These are phyloP conservation scores for Atethmia centrago DNA, from an alignment of 2,888 invertebrate species.

Conservation along the genomic window DNA sequence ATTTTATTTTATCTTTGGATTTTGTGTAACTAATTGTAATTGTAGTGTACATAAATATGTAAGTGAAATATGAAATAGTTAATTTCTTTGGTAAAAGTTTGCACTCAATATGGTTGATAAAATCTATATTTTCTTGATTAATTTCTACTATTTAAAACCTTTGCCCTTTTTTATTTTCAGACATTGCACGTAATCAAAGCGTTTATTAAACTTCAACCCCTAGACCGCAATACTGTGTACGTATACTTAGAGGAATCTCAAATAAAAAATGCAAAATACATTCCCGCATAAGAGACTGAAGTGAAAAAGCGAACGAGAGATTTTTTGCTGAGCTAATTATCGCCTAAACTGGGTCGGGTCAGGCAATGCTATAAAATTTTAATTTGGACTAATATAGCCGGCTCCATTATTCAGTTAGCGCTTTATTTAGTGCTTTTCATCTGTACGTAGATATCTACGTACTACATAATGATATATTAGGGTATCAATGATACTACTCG, in stretches of 20 bases:
- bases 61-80: neutral
- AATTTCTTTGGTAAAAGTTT: neutral
- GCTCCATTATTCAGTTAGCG: conserved; percentile 37
- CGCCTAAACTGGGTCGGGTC: conserved; percentile 56
- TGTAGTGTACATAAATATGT: too few species aligned
- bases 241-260: conserved; percentile 10
- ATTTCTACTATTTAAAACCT: neutral
- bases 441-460: conserved; percentile 5
- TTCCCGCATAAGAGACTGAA: conserved; percentile 2
- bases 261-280: conserved; percentile 33
- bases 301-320: conserved; percentile 25
- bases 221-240: neutral
- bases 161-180: neutral
- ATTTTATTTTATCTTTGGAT: neutral
- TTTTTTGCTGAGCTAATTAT: conserved; percentile 58
- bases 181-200: neutral
- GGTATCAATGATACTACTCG: too few species aligned
- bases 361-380: conserved; percentile 46
- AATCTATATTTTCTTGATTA: neutral
- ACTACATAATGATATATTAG: too few species aligned
- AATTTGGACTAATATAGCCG: conserved; percentile 43
- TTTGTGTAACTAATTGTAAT: neutral
- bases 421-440: conserved; percentile 35
- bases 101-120: neutral
- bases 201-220: neutral